Percentiles rank a stretch among this genome's conserved stretches.
These are phyloP conservation scores for Pristis pectinata DNA, from an alignment of 2,797 vertebrate species.

Conservation along the genomic window DNA sequence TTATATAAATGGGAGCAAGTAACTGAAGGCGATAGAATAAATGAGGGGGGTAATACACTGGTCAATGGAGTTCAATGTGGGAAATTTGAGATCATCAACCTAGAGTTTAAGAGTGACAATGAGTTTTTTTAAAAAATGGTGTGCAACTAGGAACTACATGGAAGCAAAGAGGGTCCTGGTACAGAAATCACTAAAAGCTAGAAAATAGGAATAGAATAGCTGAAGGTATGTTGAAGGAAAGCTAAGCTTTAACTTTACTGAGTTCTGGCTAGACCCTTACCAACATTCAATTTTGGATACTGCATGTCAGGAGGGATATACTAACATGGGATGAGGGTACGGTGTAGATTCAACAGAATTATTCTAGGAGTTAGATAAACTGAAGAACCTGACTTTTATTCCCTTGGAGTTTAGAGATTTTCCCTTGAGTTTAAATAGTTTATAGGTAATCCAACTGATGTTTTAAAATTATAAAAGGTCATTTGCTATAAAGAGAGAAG, in stretches of 20 bases:
- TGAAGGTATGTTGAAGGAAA: background rate
- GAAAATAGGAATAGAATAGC: background rate
- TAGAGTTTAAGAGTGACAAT: no score
- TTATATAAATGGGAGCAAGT: no score
- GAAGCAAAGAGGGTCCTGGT: no score
- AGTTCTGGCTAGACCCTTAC: background rate
- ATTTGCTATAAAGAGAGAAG: no score
- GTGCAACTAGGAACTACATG: no score
- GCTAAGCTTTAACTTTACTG: background rate
- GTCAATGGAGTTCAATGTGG: no score
- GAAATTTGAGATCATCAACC: no score
- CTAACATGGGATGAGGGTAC: background rate
- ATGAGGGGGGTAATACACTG: no score
- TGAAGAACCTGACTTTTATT: background rate
- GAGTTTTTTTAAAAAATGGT: no score
- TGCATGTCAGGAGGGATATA: background rate
- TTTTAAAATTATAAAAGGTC: background rate
- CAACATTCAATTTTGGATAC: background rate
- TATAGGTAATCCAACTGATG: background rate
- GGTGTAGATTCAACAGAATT: background rate
- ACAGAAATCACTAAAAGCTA: no score
- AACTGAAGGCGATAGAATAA: no score
- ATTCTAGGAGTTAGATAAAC: background rate
- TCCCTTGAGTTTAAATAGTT: background rate
- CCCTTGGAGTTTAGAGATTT: background rate